These are phyloP conservation scores for Drosophila watanabei DNA, from an alignment of 1,140 invertebrate species.

Conservation along the genomic window DNA sequence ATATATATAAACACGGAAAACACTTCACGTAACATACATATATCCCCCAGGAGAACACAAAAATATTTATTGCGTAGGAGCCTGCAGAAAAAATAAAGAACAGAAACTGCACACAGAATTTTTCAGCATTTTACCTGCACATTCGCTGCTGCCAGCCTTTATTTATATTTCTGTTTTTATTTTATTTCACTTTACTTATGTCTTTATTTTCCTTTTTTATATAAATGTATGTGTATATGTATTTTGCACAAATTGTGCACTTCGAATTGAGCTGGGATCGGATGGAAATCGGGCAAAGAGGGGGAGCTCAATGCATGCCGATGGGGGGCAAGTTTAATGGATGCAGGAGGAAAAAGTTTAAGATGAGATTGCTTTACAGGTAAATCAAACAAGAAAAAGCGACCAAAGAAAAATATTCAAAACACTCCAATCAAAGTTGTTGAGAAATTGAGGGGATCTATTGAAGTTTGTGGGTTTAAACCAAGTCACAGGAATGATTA, in stretches of 20 bases:
- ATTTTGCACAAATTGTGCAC: constrained; percentile 55
- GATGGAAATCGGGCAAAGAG: background rate
- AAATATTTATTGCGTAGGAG: constrained; percentile 76
- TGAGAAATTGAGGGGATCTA: constrained; percentile 41
- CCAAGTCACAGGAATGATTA: background rate
- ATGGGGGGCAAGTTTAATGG: constrained; percentile 47
- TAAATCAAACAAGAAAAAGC: constrained; percentile 21
- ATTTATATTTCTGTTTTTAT: constrained; percentile 19
- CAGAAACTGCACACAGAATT: constrained; percentile 48
- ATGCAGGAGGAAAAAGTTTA: constrained; percentile 41
- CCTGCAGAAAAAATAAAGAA: constrained; percentile 4
- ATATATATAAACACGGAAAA: constrained; percentile 49
- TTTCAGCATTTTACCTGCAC: constrained; percentile 34
- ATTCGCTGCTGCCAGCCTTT: constrained; percentile 9
- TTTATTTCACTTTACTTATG: constrained; percentile 6
- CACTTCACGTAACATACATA: constrained; percentile 13
- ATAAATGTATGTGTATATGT: background rate
- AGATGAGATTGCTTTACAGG: constrained; percentile 52
- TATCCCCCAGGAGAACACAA: constrained; percentile 12
- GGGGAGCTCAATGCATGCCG: constrained; percentile 8
- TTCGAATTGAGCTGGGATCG: constrained; percentile 38
- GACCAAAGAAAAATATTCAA: constrained; percentile 9
- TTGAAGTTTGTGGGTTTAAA: constrained; percentile 3
- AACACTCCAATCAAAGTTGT: constrained; percentile 31
- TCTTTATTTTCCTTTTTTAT: background rate